Evolutionary conservation across 2,888 invertebrate genomes (phyloP).

Genomic region (Tinea semifulvella): DNA sequence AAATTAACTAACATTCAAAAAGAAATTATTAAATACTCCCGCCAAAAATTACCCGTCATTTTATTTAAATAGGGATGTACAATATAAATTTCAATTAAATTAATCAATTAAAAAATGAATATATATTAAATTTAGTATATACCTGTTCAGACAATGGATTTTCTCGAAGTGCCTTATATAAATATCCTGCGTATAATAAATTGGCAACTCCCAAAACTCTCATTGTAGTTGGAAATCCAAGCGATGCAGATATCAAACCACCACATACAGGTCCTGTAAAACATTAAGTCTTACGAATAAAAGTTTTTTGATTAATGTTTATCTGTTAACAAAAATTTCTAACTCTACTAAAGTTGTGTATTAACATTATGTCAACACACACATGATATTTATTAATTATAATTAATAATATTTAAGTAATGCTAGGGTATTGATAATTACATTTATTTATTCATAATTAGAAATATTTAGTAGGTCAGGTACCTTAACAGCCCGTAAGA

Average conservation of each 20-base stretch:
- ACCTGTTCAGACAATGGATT: constrained; percentile 45
- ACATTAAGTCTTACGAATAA: too few species aligned
- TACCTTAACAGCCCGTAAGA: too few species aligned
- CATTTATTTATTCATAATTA: not conserved
- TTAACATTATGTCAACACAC: too few species aligned
- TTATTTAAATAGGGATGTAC: too few species aligned
- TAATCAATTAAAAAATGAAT: not conserved
- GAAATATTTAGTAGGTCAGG: not conserved
- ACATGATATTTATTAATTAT: too few species aligned
- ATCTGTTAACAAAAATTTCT: not conserved
- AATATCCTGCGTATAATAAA: constrained; percentile 39
- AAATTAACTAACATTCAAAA: too few species aligned
- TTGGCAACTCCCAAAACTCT: constrained; percentile 43
- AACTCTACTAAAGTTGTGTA: not conserved
- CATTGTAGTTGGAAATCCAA: constrained; percentile 40
- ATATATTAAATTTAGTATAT: not conserved
- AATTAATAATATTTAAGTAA: too few species aligned
- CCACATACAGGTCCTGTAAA: constrained; percentile 39
- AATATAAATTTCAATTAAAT: constrained; percentile 1
- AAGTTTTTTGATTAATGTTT: too few species aligned
- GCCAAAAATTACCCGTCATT: too few species aligned
- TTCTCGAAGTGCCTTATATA: constrained; percentile 34
- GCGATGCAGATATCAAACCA: constrained; percentile 37
- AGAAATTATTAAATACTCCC: too few species aligned
- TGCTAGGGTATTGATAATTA: not conserved